Conservation (phyloP, 23 tunicate genomes). For the Styela plicata region DNA sequence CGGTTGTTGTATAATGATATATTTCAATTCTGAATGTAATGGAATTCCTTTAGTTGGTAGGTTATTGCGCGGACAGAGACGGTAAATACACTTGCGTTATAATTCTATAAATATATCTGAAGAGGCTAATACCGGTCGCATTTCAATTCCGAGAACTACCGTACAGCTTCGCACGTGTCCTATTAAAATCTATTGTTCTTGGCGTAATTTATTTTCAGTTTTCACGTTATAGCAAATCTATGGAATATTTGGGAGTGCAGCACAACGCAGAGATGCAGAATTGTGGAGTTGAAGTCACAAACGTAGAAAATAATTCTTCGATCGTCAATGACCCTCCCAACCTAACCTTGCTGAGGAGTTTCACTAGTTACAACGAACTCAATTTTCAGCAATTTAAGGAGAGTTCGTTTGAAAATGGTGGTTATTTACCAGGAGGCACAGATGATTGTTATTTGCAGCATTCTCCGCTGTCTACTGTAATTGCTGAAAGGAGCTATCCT, state of each 20-base stretch:
- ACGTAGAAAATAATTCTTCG: not conserved
- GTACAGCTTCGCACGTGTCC: too few species aligned
- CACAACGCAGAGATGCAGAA: not conserved
- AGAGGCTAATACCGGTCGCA: too few species aligned
- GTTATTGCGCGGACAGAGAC: too few species aligned
- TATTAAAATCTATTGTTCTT: too few species aligned
- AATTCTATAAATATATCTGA: too few species aligned
- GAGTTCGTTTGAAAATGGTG: not conserved
- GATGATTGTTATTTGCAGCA: not conserved
- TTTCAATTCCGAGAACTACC: too few species aligned
- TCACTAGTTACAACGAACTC: slow-evolving; percentile 2
- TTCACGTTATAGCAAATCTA: not conserved
- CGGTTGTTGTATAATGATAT: too few species aligned
- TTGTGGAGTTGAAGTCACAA: not conserved
- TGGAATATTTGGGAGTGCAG: not conserved
- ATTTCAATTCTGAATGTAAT: too few species aligned
- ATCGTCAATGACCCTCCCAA: not conserved
- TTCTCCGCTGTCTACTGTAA: not conserved
- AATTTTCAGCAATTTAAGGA: not conserved
- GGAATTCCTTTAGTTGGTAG: too few species aligned
- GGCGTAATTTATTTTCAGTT: not conserved
- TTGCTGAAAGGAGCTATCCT: not conserved
- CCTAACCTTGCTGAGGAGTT: slow-evolving; percentile 14
- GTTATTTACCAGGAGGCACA: not conserved
- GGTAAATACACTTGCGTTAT: too few species aligned